These are phyloP conservation scores for Carposina sasakii DNA, from an alignment of 1,140 invertebrate genomes.

Conservation along the genomic window DNA sequence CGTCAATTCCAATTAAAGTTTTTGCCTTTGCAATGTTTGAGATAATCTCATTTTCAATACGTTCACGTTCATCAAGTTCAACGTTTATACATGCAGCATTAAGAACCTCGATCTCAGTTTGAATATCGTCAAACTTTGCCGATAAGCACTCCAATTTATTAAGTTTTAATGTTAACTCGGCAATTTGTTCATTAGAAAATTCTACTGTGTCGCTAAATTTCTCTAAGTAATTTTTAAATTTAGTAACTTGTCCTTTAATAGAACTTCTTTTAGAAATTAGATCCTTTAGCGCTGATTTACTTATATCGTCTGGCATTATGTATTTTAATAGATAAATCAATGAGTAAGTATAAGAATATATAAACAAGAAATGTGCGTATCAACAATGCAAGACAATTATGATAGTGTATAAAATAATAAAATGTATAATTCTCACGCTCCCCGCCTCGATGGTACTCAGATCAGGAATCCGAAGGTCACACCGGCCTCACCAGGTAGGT, in stretches of 20 bases:
- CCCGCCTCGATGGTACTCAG: neutral
- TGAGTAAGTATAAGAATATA: neutral
- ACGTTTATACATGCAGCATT: conserved; percentile 10
- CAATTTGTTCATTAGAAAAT: conserved; percentile 6
- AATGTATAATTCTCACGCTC: neutral
- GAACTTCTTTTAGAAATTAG: neutral
- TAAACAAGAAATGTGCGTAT: neutral
- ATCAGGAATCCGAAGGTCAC: neutral
- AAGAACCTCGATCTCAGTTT: conserved; percentile 27
- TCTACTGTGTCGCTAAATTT: neutral
- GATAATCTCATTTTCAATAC: conserved; percentile 23
- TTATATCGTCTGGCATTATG: neutral
- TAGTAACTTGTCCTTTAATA: conserved; percentile 8
- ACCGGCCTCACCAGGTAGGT: neutral
- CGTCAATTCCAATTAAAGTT: conserved; percentile 8
- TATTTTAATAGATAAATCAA: neutral
- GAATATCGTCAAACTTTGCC: conserved; percentile 22
- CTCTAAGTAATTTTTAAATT: conserved; percentile 18
- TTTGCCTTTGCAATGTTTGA: conserved; percentile 16
- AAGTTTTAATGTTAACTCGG: conserved; percentile 10
- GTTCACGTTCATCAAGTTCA: conserved; percentile 20
- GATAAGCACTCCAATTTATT: conserved; percentile 7
- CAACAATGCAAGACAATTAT: neutral
- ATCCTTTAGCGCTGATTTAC: neutral
- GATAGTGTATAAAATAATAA: neutral